Conservation (phyloP, 2,797 vertebrate genomes). For the Galago senegalensis region DNA sequence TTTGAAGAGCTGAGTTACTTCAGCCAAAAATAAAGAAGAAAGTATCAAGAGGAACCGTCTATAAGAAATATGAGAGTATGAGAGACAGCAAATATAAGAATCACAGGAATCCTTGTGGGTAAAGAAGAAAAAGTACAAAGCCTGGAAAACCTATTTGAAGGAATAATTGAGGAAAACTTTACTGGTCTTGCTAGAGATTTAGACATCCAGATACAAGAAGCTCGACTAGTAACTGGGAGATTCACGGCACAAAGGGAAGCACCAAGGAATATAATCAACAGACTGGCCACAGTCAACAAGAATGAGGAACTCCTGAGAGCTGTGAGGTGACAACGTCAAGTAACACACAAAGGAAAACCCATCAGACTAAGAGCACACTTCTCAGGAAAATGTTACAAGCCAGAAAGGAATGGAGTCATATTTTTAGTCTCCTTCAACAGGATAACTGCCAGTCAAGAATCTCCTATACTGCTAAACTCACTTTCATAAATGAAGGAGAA, state of each 20-base stretch:
- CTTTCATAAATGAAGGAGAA: not conserved
- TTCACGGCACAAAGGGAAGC: not conserved
- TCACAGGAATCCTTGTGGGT: not conserved
- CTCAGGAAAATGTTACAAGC: not conserved
- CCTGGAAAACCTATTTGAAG: not conserved
- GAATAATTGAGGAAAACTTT: not conserved
- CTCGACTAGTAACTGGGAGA: not conserved
- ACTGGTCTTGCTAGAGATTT: not conserved
- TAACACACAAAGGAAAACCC: not conserved
- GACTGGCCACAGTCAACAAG: not conserved
- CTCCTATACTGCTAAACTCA: not conserved
- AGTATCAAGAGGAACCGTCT: not conserved
- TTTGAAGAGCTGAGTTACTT: not conserved
- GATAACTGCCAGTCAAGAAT: not conserved
- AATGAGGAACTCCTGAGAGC: not conserved
- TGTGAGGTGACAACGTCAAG: not conserved
- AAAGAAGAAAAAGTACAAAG: not conserved
- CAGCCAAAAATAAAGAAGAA: not conserved
- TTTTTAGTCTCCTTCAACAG: not conserved
- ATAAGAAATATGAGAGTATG: not conserved
- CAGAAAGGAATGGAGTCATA: not conserved
- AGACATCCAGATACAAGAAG: not conserved
- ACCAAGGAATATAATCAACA: not conserved
- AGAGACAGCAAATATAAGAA: not conserved
- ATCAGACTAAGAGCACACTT: not conserved